phyloP scores from a whole-genome alignment of 2,113 vertebrate genomes.

The Lathamus discolor region DNA sequence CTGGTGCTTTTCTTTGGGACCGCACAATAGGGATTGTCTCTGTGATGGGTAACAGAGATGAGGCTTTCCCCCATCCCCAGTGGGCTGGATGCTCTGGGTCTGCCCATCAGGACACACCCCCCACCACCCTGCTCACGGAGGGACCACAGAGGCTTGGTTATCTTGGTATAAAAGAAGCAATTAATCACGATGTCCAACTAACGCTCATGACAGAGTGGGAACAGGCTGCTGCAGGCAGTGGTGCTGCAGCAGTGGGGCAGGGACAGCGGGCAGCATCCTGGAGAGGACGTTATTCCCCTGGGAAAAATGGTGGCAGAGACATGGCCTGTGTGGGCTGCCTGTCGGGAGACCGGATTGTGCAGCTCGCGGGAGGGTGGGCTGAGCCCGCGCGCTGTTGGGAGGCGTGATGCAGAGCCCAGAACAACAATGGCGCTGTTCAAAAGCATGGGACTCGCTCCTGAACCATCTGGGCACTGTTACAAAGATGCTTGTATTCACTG shows the following conservation, averaged over 20 bases:
- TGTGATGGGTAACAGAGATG: accelerated
- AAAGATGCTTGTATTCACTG: slow-evolving; percentile 45
- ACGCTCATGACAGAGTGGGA: neutral
- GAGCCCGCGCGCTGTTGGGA: neutral
- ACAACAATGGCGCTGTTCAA: slow-evolving; percentile 28
- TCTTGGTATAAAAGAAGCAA: neutral
- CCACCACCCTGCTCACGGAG: accelerated
- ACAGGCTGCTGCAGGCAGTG: accelerated
- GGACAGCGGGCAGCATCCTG: accelerated
- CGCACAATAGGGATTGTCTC: accelerated
- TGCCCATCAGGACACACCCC: accelerated
- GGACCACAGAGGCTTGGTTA: accelerated
- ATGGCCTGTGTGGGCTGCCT: neutral
- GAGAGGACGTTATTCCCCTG: neutral
- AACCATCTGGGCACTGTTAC: slow-evolving; percentile 43
- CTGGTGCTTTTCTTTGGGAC: neutral
- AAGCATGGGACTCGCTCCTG: neutral
- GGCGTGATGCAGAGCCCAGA: neutral
- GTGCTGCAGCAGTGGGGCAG: neutral
- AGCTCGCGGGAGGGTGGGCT: neutral
- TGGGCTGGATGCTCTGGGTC: neutral
- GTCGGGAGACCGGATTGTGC: accelerated
- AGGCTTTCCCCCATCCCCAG: neutral
- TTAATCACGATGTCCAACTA: accelerated
- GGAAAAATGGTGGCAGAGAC: accelerated